Percentiles rank a stretch among this genome's conserved stretches.
Evolutionary conservation across 1,140 invertebrate genomes (phyloP).

Genomic region (Physella acuta): DNA sequence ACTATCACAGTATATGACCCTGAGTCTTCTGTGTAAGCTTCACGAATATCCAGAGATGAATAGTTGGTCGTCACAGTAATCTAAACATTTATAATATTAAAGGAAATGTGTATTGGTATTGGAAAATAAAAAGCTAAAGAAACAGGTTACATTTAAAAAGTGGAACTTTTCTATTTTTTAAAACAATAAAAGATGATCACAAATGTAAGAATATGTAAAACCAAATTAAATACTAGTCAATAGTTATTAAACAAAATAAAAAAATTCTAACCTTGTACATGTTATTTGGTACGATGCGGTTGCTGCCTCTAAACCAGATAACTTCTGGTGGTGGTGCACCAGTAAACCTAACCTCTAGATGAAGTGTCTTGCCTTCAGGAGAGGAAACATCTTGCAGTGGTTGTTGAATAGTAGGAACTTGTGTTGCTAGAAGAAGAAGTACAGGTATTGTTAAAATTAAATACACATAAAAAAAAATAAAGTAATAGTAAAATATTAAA

Average conservation of each 20-base stretch:
- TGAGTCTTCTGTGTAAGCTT: conserved; percentile 96
- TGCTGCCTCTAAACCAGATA: conserved; percentile 68
- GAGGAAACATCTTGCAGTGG: conserved; percentile 50
- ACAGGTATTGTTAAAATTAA: too few species aligned
- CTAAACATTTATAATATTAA: too few species aligned
- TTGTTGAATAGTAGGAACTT: conserved; percentile 49
- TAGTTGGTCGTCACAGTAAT: conserved; percentile 51
- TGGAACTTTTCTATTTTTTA: too few species aligned
- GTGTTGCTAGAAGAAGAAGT: conserved; percentile 53
- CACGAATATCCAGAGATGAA: conserved; percentile 80
- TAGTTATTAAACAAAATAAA: too few species aligned
- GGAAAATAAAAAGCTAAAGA: too few species aligned
- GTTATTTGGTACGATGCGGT: conserved; percentile 51
- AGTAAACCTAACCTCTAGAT: conserved; percentile 51
- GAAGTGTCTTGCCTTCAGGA: conserved; percentile 53
- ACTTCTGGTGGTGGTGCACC: conserved; percentile 70
- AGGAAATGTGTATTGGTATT: too few species aligned
- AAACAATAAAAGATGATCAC: too few species aligned
- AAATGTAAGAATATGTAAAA: too few species aligned
- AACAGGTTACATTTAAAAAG: too few species aligned
- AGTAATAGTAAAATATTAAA: too few species aligned
- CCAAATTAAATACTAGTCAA: too few species aligned
- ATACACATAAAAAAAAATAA: too few species aligned
- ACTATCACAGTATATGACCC: conserved; percentile 95
- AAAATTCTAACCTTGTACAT: conserved; percentile 44